Conservation (phyloP, 64 coral and sea anemone genomes). For the Cladopsammia gracilis region DNA sequence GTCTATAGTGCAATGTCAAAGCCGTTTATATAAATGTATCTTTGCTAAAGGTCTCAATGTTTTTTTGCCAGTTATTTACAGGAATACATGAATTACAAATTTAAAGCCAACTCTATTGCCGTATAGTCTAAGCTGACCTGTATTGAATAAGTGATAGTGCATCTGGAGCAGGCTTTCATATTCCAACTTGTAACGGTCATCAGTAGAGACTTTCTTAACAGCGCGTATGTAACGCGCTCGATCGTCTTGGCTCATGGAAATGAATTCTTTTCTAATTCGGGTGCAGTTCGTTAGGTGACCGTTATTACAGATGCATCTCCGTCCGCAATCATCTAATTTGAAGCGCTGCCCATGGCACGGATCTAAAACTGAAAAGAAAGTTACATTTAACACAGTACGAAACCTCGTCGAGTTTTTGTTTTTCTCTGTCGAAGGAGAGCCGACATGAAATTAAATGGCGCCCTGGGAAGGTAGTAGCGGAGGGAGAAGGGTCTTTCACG, state of each 20-base stretch:
- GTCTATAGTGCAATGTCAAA: not conserved
- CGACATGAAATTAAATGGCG: too few species aligned
- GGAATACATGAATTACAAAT: not conserved
- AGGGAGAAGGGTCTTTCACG: too few species aligned
- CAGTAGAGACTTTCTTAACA: not conserved
- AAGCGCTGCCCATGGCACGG: too few species aligned
- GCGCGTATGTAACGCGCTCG: not conserved
- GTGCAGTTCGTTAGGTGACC: not conserved
- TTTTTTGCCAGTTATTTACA: too few species aligned
- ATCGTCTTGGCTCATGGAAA: conserved; percentile 1
- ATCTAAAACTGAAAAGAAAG: too few species aligned
- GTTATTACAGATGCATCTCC: too few species aligned
- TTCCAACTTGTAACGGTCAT: not conserved
- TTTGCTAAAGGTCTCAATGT: not conserved
- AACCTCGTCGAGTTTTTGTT: too few species aligned
- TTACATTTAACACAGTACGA: too few species aligned
- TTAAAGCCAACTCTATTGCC: not conserved
- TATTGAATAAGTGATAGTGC: not conserved
- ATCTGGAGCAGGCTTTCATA: not conserved
- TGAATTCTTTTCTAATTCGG: conserved; percentile 21
- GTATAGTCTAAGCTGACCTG: not conserved
- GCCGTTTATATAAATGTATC: not conserved
- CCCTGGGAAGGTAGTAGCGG: too few species aligned
- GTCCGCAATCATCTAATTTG: too few species aligned
- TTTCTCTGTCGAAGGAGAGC: too few species aligned